Conservation (phyloP, 2,888 invertebrate genomes). For the Drosophila leonis region DNA sequence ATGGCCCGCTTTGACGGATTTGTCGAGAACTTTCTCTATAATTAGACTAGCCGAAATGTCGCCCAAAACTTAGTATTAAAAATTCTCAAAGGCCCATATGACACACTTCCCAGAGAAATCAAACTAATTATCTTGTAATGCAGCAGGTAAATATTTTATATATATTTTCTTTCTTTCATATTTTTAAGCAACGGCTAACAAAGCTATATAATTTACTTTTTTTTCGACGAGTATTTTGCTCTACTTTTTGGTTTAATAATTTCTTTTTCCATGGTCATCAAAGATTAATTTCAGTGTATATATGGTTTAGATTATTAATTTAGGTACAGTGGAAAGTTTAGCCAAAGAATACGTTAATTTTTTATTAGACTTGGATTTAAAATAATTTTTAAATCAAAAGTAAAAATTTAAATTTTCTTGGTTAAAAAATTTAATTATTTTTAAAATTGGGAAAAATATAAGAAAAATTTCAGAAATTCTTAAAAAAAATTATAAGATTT, state of each 20-base stretch:
- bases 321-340: not conserved
- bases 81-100: not conserved
- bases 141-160: slow-evolving; percentile 50
- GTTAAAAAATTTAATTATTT: not conserved
- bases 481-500: not conserved
- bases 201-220: not conserved
- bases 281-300: not conserved
- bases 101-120: slow-evolving; percentile 1
- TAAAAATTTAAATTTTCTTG: not conserved
- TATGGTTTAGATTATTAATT: not conserved
- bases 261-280: not conserved
- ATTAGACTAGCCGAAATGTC: not conserved
- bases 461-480: too few species aligned
- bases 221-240: slow-evolving; percentile 21
- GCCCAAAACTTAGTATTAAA: not conserved
- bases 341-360: not conserved
- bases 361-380: not conserved
- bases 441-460: not conserved
- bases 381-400: not conserved
- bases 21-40: slow-evolving; percentile 5
- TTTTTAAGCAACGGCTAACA: slow-evolving; percentile 28
- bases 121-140: slow-evolving; percentile 39
- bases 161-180: slow-evolving; percentile 34
- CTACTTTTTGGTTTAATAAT: not conserved
- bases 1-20: not conserved